Percentiles rank a stretch among this genome's conserved stretches.
phyloP scores from a whole-genome alignment of 1,140 invertebrate species.

The Nymphalis io region DNA sequence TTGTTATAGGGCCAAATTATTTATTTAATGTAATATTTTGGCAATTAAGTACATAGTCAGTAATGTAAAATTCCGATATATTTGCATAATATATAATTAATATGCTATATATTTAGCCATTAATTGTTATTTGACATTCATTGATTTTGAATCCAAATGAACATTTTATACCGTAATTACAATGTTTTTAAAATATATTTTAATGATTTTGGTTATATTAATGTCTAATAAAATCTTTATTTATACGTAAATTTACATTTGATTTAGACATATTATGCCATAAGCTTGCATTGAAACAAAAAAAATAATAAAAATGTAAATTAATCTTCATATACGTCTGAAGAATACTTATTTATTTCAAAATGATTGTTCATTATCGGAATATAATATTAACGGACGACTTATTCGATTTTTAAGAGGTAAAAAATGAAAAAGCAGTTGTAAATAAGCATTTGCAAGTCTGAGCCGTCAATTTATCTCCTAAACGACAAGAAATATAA shows the following conservation, averaged over 20 bases:
- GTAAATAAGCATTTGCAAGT: conserved; percentile 56
- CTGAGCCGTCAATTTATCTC: conserved; percentile 58
- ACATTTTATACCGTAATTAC: conserved; percentile 4
- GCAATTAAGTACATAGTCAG: neutral
- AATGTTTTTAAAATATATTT: conserved; percentile 12
- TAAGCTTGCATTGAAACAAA: conserved; percentile 12
- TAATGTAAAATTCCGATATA: neutral
- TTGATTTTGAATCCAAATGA: neutral
- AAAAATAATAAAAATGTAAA: conserved; percentile 33
- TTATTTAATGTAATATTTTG: too few relatives aligned
- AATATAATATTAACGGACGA: conserved; percentile 31
- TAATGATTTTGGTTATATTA: conserved; percentile 5
- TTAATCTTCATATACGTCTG: conserved; percentile 24
- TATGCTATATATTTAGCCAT: neutral
- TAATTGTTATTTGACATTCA: conserved; percentile 29
- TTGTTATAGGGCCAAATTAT: too few relatives aligned
- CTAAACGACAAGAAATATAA: conserved; percentile 48
- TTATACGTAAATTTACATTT: conserved; percentile 14
- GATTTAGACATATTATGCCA: conserved; percentile 25
- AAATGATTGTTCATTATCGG: conserved; percentile 31
- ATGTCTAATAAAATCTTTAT: conserved; percentile 15
- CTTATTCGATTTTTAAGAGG: conserved; percentile 34
- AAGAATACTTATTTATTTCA: conserved; percentile 28
- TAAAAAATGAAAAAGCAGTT: conserved; percentile 32
- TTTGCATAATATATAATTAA: neutral